Evolutionary conservation across 2,888 invertebrate species (phyloP), one percentile per base, ranked within the genome.

Genomic region (Erebia ligea): DNA sequence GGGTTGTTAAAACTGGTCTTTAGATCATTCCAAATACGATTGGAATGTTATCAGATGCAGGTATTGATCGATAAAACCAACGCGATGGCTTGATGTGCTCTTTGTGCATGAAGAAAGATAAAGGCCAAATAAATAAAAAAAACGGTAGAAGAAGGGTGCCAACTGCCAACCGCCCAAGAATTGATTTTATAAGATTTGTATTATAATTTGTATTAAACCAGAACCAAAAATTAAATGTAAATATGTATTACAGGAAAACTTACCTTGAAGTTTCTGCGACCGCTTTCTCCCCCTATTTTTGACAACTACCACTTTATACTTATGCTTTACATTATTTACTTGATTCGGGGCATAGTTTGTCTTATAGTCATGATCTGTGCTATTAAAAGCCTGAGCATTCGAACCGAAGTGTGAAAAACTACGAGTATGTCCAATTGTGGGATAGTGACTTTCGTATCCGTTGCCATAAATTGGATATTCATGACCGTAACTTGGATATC

Each of bases 241-340:
- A 1, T 21, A 21, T 21, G 21, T 21, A 34, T 6, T 34, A 34
- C 1, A 2, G 3, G 3, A 11, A 25, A 17, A 74, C 86, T 86
- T 71, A 92, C 91, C 86, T 77, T 76, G 71, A 63, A 86, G 59
- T 69, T 87, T 89, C 67, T 83, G 81, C 0, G 82, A 81, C 64
- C 78, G 82, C 73, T 81, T 86, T 54, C 63, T 66, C 34, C 80
- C 78, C 67, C 82, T 84, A 1, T 84, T 86, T 72, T 87, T 90
- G 76, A 85, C 86, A 6, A 85, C 86, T 4, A 92, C 88, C 0
- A 92, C 80, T 71, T 91, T 89, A 52, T 87, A 85, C 57, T 84
- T 87, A 69, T 86, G 84, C 66, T 87, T 89, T 0, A 84, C 78
- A 45, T 84, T 85, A 64, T 86, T 86, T 1, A 87, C 82, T 69